These are phyloP conservation scores for Limnephilus auricula DNA, from an alignment of 2,888 invertebrate genomes.

Conservation along the genomic window DNA sequence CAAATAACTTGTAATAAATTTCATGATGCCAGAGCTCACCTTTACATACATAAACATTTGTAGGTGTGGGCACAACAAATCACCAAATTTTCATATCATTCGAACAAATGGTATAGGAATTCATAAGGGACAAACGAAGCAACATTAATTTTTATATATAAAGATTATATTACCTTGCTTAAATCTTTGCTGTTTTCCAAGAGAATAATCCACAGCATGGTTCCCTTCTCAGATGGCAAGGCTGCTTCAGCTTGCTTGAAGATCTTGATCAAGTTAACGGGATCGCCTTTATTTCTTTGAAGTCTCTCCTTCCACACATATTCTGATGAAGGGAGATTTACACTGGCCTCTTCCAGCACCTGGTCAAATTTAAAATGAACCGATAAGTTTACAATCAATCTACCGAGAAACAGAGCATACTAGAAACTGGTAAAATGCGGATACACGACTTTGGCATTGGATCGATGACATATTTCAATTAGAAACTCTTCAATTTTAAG, in stretches of 20 bases:
- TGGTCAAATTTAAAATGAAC: slow-evolving; percentile 10
- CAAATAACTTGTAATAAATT: too few relatives aligned
- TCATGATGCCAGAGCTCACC: too few relatives aligned
- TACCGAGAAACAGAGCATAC: neutral
- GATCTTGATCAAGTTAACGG: slow-evolving; percentile 50
- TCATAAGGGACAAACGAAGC: too few relatives aligned
- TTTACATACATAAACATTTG: too few relatives aligned
- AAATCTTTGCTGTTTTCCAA: slow-evolving; percentile 60
- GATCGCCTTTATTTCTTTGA: slow-evolving; percentile 51
- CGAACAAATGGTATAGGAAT: too few relatives aligned
- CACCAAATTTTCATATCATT: too few relatives aligned
- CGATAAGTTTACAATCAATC: neutral
- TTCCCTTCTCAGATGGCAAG: slow-evolving; percentile 56
- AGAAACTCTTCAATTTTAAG: neutral
- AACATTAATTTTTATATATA: too few relatives aligned
- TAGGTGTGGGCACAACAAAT: too few relatives aligned
- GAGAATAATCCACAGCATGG: slow-evolving; percentile 58
- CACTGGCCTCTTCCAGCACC: slow-evolving; percentile 64
- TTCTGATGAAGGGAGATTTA: slow-evolving; percentile 58
- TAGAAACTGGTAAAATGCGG: too few relatives aligned
- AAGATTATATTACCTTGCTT: slow-evolving; percentile 54
- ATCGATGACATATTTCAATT: neutral
- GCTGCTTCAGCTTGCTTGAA: slow-evolving; percentile 60
- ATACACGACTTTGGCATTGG: too few relatives aligned
- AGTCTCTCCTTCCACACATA: slow-evolving; percentile 64